Evolutionary conservation across 2,888 invertebrate genomes (phyloP).

Genomic region (Baronia brevicornis): DNA sequence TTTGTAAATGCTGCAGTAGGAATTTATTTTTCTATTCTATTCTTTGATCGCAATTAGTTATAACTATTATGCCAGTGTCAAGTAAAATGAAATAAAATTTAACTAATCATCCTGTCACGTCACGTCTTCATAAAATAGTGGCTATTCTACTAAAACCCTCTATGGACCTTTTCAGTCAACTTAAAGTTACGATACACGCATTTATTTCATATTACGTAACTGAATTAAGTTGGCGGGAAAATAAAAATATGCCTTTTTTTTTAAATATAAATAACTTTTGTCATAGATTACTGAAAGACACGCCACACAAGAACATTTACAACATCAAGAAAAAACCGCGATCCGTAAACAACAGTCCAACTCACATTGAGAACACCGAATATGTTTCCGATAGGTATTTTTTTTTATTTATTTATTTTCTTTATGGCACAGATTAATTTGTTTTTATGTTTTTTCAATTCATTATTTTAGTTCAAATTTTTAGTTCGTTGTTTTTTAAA

Average conservation of each 20-base stretch:
- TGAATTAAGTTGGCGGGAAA: no score
- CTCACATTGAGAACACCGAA: conserved; percentile 54
- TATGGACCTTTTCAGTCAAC: no score
- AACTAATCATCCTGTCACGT: no score
- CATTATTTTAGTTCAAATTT: conserved; percentile 21
- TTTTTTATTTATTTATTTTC: background rate
- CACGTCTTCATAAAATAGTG: no score
- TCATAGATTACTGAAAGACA: conserved; percentile 54
- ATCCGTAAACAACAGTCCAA: conserved; percentile 45
- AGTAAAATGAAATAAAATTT: no score
- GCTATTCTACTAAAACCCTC: no score
- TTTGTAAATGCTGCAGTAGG: no score
- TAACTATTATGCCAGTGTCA: no score
- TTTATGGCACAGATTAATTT: background rate
- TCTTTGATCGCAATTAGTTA: no score
- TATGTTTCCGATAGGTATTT: conserved; percentile 56
- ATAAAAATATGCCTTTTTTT: conserved; percentile 6
- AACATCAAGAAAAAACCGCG: conserved; percentile 51
- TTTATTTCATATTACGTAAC: background rate
- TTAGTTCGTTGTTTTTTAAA: conserved; percentile 25
- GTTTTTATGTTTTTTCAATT: conserved; percentile 3
- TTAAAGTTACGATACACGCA: no score
- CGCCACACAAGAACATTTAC: conserved; percentile 50
- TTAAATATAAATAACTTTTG: background rate
- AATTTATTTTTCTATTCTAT: no score